phyloP scores from a whole-genome alignment of 35 echinoderm and acorn worm species.

The Strongylocentrotus purpuratus region DNA sequence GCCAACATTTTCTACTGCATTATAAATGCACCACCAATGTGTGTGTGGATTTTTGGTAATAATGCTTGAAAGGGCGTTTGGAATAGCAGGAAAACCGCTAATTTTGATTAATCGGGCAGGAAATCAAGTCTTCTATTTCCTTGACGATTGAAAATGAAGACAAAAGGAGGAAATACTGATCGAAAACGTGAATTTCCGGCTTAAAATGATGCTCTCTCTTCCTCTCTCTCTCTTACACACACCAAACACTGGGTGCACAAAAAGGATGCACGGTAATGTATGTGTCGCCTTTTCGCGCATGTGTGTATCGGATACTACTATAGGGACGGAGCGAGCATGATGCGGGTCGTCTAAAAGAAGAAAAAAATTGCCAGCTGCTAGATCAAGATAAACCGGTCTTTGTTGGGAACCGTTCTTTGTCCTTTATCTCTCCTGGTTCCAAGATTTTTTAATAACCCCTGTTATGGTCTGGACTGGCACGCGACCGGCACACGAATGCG shows the following conservation, averaged over 20 bases:
- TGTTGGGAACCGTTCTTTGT: constrained; percentile 41
- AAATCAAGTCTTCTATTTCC: background rate
- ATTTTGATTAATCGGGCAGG: background rate
- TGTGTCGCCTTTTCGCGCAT: background rate
- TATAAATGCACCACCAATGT: background rate
- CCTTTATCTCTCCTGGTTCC: background rate
- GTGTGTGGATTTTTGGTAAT: background rate
- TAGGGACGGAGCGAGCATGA: background rate
- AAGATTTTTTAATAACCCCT: background rate
- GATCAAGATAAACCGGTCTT: constrained; percentile 7
- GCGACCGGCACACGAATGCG: constrained; percentile 30
- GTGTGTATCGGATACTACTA: background rate
- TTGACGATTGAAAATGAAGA: background rate
- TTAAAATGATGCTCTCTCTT: background rate
- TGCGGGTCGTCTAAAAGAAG: background rate
- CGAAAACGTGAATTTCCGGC: constrained; percentile 29
- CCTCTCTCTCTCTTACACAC: background rate
- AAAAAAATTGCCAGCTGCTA: background rate
- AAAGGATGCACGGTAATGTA: background rate
- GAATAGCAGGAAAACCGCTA: background rate
- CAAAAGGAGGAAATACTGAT: constrained; percentile 23
- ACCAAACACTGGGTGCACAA: background rate
- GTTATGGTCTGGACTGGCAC: background rate
- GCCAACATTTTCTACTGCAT: background rate
- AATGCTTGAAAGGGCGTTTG: background rate